A percentile compares a stretch with the other conserved stretches of the same genome.
Evolutionary conservation across 2,888 invertebrate genomes (phyloP).

Genomic region (Hipparchia sbordonii): DNA sequence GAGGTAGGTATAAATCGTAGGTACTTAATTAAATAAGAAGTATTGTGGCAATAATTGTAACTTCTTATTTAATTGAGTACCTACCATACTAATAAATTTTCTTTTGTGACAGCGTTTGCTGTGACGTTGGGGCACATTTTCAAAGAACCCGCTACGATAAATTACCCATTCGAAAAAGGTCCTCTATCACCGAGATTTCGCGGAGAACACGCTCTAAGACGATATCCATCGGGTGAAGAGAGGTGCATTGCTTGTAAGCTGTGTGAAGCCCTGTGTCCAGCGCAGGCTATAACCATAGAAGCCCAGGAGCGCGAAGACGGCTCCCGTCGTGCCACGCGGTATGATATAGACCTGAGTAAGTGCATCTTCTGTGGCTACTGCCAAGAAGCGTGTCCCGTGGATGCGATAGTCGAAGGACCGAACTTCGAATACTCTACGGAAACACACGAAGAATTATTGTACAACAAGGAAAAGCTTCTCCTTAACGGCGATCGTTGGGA

Average conservation of each 20-base stretch:
- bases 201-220: constrained; percentile 98
- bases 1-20: too few species aligned
- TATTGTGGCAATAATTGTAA: too few species aligned
- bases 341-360: constrained; percentile 98
- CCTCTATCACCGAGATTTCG: constrained; percentile 98
- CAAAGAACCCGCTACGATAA: constrained; percentile 97
- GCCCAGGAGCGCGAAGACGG: constrained; percentile 98
- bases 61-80: background rate
- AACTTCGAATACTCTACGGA: constrained; percentile 99
- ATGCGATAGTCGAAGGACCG: constrained; percentile 99
- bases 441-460: constrained; percentile 98
- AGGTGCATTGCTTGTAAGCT: constrained; percentile 99
- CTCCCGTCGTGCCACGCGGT: constrained; percentile 96
- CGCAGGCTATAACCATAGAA: constrained; percentile 99
- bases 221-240: constrained; percentile 99
- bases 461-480: constrained; percentile 99
- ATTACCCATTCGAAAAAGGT: constrained; percentile 99
- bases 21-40: too few species aligned
- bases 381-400: constrained; percentile 98
- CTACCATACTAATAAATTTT: background rate
- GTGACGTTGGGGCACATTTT: constrained; percentile 88
- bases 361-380: constrained; percentile 99
- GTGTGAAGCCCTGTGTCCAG: constrained; percentile 99
- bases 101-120: constrained; percentile 84
- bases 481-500: constrained; percentile 99